Percentiles rank a stretch among this genome's conserved stretches.
Conservation (phyloP, 2,888 invertebrate genomes). For the Mamestra brassicae region DNA sequence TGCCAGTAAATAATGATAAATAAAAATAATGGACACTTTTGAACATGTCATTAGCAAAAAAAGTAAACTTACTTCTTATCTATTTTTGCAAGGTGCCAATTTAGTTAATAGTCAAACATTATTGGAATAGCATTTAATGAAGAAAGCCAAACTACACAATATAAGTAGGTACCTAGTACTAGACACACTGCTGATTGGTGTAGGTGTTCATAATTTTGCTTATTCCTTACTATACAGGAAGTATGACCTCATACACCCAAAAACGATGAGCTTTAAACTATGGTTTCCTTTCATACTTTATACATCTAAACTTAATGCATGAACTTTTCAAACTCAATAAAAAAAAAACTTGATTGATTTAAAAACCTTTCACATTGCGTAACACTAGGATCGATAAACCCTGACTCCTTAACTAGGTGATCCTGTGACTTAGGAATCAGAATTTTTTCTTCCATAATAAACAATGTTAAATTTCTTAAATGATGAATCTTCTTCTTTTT, state of each 20-base stretch:
- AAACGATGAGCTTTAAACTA: slow-evolving; percentile 33
- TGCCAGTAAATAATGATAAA: slow-evolving; percentile 21
- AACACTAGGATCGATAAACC: no score
- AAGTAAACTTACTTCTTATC: background rate
- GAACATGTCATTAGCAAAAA: background rate
- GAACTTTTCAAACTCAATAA: background rate
- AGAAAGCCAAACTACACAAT: background rate
- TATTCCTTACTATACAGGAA: slow-evolving; percentile 51
- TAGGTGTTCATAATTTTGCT: slow-evolving; percentile 53
- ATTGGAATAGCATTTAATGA: background rate
- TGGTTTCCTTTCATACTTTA: slow-evolving; percentile 35
- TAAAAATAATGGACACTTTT: slow-evolving; percentile 12
- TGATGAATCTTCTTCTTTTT: no score
- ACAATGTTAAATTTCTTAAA: no score
- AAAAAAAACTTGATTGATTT: no score
- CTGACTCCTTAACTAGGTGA: no score
- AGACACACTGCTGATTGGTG: slow-evolving; percentile 31
- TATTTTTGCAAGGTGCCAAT: slow-evolving; percentile 15
- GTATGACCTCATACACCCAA: slow-evolving; percentile 60
- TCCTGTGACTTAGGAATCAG: no score
- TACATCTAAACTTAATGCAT: background rate
- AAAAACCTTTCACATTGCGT: no score
- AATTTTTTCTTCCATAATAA: background rate
- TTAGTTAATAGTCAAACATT: slow-evolving; percentile 4
- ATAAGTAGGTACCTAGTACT: background rate